Conservation (phyloP, 2,113 vertebrate genomes). For the Eonycteris spelaea region DNA sequence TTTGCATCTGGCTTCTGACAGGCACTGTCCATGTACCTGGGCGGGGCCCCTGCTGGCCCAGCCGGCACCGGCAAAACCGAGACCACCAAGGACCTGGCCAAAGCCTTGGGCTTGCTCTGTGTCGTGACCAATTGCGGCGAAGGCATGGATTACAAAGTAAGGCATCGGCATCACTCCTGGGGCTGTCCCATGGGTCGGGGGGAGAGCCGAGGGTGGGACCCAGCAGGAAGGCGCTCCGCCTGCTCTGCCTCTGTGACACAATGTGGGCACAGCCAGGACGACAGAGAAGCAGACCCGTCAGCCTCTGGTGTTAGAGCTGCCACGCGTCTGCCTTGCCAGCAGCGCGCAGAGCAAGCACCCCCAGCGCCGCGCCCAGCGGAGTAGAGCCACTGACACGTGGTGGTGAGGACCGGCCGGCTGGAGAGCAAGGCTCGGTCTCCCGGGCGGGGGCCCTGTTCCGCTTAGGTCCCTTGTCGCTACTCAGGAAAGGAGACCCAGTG, state of each 20-base stretch:
- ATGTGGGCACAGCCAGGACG: not conserved
- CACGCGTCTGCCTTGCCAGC: not conserved
- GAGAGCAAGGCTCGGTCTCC: rapidly evolving
- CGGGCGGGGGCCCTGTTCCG: rapidly evolving
- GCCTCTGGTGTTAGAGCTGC: rapidly evolving
- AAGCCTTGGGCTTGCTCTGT: constrained; percentile 95
- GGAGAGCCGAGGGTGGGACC: not conserved
- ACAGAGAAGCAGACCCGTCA: rapidly evolving
- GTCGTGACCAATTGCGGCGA: constrained; percentile 98
- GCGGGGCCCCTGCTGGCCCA: constrained; percentile 95
- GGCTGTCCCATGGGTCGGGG: rapidly evolving
- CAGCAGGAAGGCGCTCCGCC: rapidly evolving
- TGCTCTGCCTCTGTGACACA: rapidly evolving
- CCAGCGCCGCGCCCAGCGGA: too few species aligned
- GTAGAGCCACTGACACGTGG: rapidly evolving
- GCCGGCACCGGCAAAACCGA: constrained; percentile 99
- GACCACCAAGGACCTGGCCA: constrained; percentile 97
- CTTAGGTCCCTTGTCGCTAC: rapidly evolving
- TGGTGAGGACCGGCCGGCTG: rapidly evolving
- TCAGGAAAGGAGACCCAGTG: not conserved
- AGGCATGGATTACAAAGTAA: constrained; percentile 98
- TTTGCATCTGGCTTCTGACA: constrained; percentile 70
- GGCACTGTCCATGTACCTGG: constrained; percentile 98
- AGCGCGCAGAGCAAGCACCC: not conserved
- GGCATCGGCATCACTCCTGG: not conserved